Conservation (phyloP, 2,888 invertebrate genomes). For the Machimus atricapillus region DNA sequence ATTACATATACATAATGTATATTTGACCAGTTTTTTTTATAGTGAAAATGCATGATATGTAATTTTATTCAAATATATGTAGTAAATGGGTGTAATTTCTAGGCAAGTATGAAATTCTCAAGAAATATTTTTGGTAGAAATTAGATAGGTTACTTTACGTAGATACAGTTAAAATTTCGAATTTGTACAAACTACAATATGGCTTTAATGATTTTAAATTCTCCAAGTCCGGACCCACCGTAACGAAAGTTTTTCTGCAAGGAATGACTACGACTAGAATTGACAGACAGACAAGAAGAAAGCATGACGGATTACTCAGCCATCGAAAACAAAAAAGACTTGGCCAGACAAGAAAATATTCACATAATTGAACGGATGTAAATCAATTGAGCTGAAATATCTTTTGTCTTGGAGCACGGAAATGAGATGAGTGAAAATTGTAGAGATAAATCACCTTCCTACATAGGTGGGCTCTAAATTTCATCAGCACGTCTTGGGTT, state of each 20-base stretch:
- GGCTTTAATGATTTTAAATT: neutral
- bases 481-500: neutral
- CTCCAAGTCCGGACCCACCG: neutral
- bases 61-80: too few species aligned
- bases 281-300: neutral
- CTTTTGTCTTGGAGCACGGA: neutral
- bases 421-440: neutral
- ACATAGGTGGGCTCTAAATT: neutral
- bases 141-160: too few species aligned
- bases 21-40: too few species aligned
- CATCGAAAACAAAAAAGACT: neutral
- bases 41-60: too few species aligned
- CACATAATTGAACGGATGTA: constrained; percentile 17
- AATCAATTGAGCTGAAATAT: neutral
- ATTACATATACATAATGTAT: too few species aligned
- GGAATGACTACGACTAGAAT: neutral
- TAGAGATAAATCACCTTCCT: neutral
- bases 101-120: too few species aligned
- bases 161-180: neutral
- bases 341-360: neutral
- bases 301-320: constrained; percentile 13
- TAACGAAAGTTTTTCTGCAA: neutral
- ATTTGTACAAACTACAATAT: neutral
- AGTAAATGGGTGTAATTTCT: too few species aligned
- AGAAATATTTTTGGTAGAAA: too few species aligned